phyloP scores from a whole-genome alignment of 1,140 invertebrate species.

The Arion vulgaris region DNA sequence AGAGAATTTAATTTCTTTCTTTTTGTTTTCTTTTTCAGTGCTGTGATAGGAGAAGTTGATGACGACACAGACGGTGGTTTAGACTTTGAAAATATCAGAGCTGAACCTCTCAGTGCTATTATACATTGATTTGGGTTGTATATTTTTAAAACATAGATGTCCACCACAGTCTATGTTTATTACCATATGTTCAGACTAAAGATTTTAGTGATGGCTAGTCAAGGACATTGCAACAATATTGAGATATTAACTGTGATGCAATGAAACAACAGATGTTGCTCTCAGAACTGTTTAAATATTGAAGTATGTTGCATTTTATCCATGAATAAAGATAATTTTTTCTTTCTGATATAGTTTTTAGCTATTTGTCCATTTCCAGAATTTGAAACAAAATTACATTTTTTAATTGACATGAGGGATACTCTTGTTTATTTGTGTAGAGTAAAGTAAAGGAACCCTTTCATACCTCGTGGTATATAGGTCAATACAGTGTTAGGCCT shows the following conservation, averaged over 20 bases:
- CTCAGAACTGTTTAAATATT: neutral
- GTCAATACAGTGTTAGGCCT: no score
- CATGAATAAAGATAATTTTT: neutral
- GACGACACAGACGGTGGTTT: conserved; percentile 89
- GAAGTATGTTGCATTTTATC: neutral
- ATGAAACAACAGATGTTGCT: neutral
- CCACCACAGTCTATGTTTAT: neutral
- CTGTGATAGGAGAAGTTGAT: conserved; percentile 92
- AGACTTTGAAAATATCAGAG: conserved; percentile 88
- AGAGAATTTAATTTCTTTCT: no score
- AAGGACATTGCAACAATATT: neutral
- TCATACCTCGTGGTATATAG: no score
- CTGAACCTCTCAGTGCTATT: conserved; percentile 90
- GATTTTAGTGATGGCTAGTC: neutral
- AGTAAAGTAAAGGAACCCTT: no score
- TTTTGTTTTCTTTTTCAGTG: conserved; percentile 74
- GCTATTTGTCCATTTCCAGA: no score
- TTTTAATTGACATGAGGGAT: no score
- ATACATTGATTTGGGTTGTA: conserved; percentile 78
- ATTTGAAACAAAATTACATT: no score
- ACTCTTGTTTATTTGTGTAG: no score
- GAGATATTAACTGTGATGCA: neutral
- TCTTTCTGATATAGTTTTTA: no score
- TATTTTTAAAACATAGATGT: neutral
- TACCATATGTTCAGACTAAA: neutral